Evolutionary conservation across 1,140 invertebrate species (phyloP), one percentile per base, ranked within the genome.

Genomic region (Pogonus chalceus): DNA sequence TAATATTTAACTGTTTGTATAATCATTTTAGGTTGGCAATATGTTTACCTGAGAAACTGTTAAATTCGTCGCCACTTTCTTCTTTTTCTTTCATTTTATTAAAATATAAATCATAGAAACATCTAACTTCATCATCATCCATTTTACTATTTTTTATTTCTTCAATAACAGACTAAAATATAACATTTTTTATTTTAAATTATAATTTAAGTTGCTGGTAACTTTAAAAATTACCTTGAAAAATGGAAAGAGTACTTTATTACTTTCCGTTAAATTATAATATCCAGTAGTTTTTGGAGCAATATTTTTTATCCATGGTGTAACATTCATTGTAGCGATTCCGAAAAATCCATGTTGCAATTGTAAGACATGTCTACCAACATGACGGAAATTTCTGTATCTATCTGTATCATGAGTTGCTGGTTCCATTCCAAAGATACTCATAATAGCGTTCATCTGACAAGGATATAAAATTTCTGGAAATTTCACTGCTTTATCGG

Each of bases 101-200:
- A 7, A 51, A 31, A 20, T 51, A 51, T n/a, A 26, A n/a, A 35
- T 51, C 49, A 7, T 24, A 24, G 21, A 51, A 51, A 2, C 22
- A 12, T 51, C 23, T 14, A 26, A 1, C 23, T 51, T 51, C 49
- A 1, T 49, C 20, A 49, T 22, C 22, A 18, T 49, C 43, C 14
- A 55, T 23, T 23, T 55, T 52, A 23, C 39, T 35, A 52, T 35
- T 16, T 52, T 52, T 51, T 10, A 54, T 46, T 31, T 56, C 54
- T 9, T 56, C 53, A 16, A 58, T 43, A 21, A 52, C 22, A 49
- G 16, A 49, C 54, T 49, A 23, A 60, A 12, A 69, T 20, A 7
- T 10, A 12, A 4, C 3, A 12, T 43, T 43, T 12, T 4, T 9
- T 4, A 12, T 7, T 43, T 12, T 43, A 43, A 4, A 43, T 43